Base-by-base conservation (phyloP, 2,888 invertebrate species). In the Rhagonycha lutea region DNA sequence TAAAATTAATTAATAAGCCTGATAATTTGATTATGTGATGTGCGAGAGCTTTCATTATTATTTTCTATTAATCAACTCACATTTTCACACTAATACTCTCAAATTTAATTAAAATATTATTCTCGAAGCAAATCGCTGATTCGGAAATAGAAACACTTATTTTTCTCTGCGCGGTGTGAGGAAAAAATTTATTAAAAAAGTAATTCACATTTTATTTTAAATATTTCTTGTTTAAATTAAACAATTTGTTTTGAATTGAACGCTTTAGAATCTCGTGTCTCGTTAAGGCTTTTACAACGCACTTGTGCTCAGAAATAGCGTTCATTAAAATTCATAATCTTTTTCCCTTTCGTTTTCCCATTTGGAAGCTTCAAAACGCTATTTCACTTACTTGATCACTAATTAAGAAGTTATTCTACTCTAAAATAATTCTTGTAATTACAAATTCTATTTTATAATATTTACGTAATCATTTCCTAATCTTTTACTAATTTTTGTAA, bases 1-100 rank as follows among this genome's bases (percentile, higher is more conserved):
- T 65, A 65, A 65, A 65, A 65, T 65, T 65, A 65, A 65, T 65
- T 65, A 65, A 65, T 65, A 65, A 65, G 63, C 63, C 26, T 65
- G 26, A 24, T 65, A 65, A 65, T 65, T 24, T 65, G 63, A 65
- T 65, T 65, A 65, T 24, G 24, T 65, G 23, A 24, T 26, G 63
- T 18, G 11, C n/a, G 24, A 23, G 63, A 12, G 63, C 24, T 65
- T 24, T n/a, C 26, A 23, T 26, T 65, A 65, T 65, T 65, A 65
- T 65, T 65, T 65, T 65, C 24, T 65, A 24, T 65, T 65, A 47
- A 47, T 47, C 47, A 47, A 47, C 47, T 47, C 47, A n/a, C n/a
- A 47, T 47, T 47, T 47, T 47, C 47, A 47, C 47, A 47, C 47
- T 47, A 47, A 47, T 47, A 47, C 47, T n/a, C 47, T n/a, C 47